Base-by-base conservation (phyloP, 2,888 invertebrate species). In the Tenthredo mesomela region DNA sequence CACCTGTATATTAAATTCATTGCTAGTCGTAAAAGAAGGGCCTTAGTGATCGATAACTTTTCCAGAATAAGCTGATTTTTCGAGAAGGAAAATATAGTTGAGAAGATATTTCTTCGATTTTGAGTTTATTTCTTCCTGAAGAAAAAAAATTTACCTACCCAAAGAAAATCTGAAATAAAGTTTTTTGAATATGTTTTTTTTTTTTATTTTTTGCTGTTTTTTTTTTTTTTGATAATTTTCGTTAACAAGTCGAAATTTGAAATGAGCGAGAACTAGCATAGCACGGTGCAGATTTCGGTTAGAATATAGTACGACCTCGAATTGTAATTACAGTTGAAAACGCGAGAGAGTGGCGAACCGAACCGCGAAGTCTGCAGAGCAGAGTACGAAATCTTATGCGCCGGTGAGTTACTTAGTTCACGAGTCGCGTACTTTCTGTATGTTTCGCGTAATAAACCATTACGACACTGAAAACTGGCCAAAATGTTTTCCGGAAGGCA, bases 401-500 rank as follows among this genome's bases (percentile, higher is more conserved):
- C 67, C 29, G 33, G 67, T 67, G 29, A 67, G 67, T 67, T 67
- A 29, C 29, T 67, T 67, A 67, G 67, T 67, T 67, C 67, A 18
- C 67, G 33, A 67, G 67, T 67, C 67, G 67, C 29, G 67, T 67
- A 29, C 67, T 25, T 61, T 25, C 25, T 61, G 25, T 61, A 29
- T 4, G 70, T 73, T 25, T 43, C 43, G 73, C 21, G 67, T 67
- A 67, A 67, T 67, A 67, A 67, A 67, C 18, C 67, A 67, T 67
- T 67, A 67, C 67, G 67, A 67, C 67, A 67, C 67, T 33, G 67
- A 67, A 67, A 67, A 33, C 67, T 67, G 67, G 67, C 67, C 67
- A 67, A 67, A 67, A 67, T 73, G 47, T 73, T 73, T 73, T n/a
- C 40, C 43, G 73, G 43, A 73, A 40, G 33, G 67, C 18, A 70